These are phyloP conservation scores for Nettapus auritus DNA, from an alignment of 2,113 vertebrate genomes.

Conservation along the genomic window DNA sequence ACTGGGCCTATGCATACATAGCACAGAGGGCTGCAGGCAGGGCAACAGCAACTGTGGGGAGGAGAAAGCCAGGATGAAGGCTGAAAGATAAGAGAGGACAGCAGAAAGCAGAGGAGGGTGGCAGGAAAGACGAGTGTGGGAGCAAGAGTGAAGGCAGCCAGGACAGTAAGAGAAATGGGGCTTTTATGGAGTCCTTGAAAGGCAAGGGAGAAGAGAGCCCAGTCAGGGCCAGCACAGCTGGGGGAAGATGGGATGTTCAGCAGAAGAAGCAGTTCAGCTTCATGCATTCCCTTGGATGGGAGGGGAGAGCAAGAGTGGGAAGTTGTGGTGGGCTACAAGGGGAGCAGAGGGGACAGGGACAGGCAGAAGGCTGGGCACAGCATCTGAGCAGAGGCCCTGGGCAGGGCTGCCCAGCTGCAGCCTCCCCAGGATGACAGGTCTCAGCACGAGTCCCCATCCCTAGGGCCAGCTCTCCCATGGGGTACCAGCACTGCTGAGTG, in stretches of 20 bases:
- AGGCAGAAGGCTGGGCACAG: not conserved
- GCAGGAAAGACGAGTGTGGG: not conserved
- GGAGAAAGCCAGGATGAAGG: not conserved
- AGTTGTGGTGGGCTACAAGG: not conserved
- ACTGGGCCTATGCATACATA: not conserved
- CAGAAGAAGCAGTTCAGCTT: not conserved
- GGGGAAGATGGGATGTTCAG: not conserved
- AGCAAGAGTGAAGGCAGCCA: not conserved
- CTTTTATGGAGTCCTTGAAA: not conserved
- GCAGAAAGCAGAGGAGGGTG: not conserved
- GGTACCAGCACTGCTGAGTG: rapidly evolving
- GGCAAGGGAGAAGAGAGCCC: not conserved
- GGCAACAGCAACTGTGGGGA: not conserved
- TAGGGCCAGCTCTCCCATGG: not conserved
- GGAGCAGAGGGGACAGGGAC: not conserved
- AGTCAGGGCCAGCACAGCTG: rapidly evolving
- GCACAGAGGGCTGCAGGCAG: not conserved
- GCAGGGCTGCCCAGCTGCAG: not conserved
- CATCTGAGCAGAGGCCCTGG: not conserved
- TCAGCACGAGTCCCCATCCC: rapidly evolving
- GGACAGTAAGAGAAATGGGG: not conserved
- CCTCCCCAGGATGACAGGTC: not conserved
- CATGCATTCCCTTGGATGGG: not conserved
- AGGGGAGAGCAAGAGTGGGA: not conserved
- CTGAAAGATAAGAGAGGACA: not conserved